Percentiles rank a stretch among this genome's conserved stretches.
Evolutionary conservation across 2,888 invertebrate genomes (phyloP).

Genomic region (Bhutanitis thaidina): DNA sequence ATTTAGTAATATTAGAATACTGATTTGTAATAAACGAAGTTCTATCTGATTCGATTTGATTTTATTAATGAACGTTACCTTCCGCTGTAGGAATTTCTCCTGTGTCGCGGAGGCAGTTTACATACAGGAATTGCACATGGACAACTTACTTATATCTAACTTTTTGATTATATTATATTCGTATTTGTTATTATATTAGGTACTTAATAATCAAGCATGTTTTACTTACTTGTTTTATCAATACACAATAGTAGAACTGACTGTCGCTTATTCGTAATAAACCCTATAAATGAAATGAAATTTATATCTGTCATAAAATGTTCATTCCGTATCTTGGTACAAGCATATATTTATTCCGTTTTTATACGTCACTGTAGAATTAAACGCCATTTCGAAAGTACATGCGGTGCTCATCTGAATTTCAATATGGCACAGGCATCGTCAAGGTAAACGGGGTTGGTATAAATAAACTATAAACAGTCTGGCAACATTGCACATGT

Average conservation of each 20-base stretch:
- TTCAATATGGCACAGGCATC: constrained; percentile 16
- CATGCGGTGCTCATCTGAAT: constrained; percentile 14
- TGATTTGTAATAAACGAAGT: no score
- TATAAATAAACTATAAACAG: constrained; percentile 14
- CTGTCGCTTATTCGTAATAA: neutral
- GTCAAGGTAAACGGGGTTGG: constrained; percentile 13
- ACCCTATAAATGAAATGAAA: constrained; percentile 1
- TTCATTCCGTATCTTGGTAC: constrained; percentile 7
- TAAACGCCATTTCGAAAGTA: constrained; percentile 13
- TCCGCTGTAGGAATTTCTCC: no score
- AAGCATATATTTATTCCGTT: constrained; percentile 6
- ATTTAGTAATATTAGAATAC: no score
- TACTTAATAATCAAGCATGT: no score
- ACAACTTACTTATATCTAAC: no score
- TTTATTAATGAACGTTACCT: no score
- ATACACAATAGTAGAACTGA: neutral
- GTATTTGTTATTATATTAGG: no score
- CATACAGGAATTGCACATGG: no score
- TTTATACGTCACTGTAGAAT: constrained; percentile 18
- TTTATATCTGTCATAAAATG: constrained; percentile 13
- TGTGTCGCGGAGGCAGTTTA: no score
- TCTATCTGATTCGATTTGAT: no score
- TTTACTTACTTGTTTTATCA: no score
- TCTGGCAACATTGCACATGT: constrained; percentile 4
- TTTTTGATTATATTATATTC: no score